Evolutionary conservation across 1,140 invertebrate species (phyloP).

Genomic region (Muscidifurax raptorellus): DNA sequence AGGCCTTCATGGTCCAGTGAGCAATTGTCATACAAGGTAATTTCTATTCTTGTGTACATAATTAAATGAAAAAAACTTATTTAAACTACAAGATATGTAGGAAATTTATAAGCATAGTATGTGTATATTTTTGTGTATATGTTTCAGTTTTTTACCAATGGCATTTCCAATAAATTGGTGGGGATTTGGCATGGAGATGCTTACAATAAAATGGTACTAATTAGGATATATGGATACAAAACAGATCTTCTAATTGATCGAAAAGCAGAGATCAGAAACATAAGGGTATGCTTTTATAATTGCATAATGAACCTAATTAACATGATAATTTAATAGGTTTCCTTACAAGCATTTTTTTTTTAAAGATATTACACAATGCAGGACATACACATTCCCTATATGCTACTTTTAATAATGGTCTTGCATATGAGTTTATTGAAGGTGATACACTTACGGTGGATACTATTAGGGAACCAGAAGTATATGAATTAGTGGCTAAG

Average conservation of each 20-base stretch:
- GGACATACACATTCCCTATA: conserved; percentile 91
- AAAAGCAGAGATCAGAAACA: conserved; percentile 85
- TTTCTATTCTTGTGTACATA: background rate
- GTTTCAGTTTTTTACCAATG: conserved; percentile 92
- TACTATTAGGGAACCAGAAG: conserved; percentile 81
- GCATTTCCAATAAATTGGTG: conserved; percentile 95
- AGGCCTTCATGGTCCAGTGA: conserved; percentile 76
- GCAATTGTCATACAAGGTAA: conserved; percentile 76
- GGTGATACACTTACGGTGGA: conserved; percentile 86
- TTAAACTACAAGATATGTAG: background rate
- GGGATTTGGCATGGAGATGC: conserved; percentile 79
- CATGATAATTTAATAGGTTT: background rate
- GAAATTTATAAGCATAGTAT: background rate
- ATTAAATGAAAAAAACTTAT: conserved; percentile 28
- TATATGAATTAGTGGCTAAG: conserved; percentile 86
- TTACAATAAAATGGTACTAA: conserved; percentile 85
- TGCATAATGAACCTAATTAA: conserved; percentile 20
- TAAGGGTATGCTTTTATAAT: conserved; percentile 74
- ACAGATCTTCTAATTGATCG: conserved; percentile 95
- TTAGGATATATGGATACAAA: conserved; percentile 95
- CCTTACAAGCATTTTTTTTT: conserved; percentile 5
- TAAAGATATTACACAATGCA: conserved; percentile 79
- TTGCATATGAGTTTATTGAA: conserved; percentile 93
- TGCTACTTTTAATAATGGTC: conserved; percentile 95
- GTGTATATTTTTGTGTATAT: background rate